Evolutionary conservation across 2,113 vertebrate genomes (phyloP).

Genomic region (Elachura formosa): DNA sequence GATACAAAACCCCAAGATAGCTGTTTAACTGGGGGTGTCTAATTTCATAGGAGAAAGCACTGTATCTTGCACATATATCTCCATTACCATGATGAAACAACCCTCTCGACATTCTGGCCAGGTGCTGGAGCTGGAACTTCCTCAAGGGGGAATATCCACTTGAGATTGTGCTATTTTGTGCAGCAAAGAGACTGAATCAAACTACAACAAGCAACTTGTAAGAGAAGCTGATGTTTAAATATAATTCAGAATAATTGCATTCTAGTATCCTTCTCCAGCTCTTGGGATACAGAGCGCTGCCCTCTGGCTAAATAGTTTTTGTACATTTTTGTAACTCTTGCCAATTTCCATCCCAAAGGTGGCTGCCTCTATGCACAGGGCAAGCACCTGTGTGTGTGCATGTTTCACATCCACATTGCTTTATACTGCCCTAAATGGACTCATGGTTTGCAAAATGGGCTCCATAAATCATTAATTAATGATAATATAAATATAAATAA

Average conservation of each 20-base stretch:
- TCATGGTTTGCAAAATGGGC: constrained; percentile 58
- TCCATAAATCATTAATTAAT: constrained; percentile 75
- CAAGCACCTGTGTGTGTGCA: neutral
- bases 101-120: neutral
- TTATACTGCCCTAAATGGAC: neutral
- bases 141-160: neutral
- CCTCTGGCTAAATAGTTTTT: neutral
- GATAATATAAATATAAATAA: constrained; percentile 61
- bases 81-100: neutral
- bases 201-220: neutral
- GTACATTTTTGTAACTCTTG: neutral
- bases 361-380: neutral
- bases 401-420: neutral
- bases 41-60: neutral
- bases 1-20: constrained; percentile 19
- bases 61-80: neutral
- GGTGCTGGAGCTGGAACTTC: neutral
- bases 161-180: neutral
- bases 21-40: constrained; percentile 16
- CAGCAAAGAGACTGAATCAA: neutral
- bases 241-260: neutral
- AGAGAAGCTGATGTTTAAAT: neutral
- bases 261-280: neutral
- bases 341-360: neutral
- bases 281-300: neutral